Percentiles rank a stretch among this genome's conserved stretches.
Conservation (phyloP, 2,797 vertebrate genomes). For the Pantherophis vulpinus region DNA sequence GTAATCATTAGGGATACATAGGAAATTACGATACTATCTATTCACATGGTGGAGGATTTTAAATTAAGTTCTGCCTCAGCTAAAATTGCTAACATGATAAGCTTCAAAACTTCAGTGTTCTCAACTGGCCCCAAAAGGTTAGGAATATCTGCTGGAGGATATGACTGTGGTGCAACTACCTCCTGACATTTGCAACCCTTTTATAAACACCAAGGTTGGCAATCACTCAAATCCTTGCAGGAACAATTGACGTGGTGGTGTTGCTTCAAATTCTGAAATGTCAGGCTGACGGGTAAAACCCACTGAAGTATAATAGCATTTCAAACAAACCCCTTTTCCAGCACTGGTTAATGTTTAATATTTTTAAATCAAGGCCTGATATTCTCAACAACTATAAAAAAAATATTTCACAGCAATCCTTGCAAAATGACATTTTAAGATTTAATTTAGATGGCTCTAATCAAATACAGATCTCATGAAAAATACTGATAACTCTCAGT, state of each 20-base stretch:
- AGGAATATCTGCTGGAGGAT: not conserved
- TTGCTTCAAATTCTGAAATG: not conserved
- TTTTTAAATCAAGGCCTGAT: not conserved
- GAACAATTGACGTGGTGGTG: not conserved
- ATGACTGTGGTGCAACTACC: not conserved
- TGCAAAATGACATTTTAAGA: not conserved
- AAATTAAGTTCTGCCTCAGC: not conserved
- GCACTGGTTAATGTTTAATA: not conserved
- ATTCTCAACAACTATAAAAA: not conserved
- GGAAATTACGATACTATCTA: not conserved
- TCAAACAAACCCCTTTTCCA: not conserved
- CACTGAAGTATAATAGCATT: not conserved
- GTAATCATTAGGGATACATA: conserved; percentile 4
- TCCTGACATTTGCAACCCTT: not conserved
- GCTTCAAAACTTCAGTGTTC: not conserved
- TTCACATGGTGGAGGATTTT: not conserved
- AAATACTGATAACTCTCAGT: not conserved
- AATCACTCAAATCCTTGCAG: not conserved
- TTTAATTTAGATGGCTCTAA: not conserved
- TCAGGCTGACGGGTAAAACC: not conserved
- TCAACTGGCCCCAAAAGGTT: not conserved
- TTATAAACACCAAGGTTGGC: not conserved
- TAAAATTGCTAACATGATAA: not conserved
- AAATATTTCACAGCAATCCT: not conserved
- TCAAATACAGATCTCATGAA: not conserved